Percentiles rank a stretch among this genome's conserved stretches.
These are phyloP conservation scores for Drosophila barbarae DNA, from an alignment of 2,888 invertebrate species.

Conservation along the genomic window DNA sequence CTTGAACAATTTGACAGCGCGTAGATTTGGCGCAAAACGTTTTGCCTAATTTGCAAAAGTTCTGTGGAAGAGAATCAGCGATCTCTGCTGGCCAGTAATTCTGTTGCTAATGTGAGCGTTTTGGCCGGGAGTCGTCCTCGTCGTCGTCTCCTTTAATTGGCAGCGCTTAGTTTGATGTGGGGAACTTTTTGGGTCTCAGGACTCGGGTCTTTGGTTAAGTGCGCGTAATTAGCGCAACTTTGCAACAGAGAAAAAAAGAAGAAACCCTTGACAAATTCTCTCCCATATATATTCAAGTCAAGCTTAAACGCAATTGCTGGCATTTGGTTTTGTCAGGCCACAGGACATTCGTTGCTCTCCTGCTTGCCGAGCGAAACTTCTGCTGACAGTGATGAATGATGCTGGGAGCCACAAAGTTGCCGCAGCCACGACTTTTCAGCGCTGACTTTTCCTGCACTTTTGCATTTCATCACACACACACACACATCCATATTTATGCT, in stretches of 20 bases:
- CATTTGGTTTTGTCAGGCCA: conserved; percentile 47
- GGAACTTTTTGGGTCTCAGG: background rate
- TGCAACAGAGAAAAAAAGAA: conserved; percentile 10
- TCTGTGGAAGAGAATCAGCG: conserved; percentile 36
- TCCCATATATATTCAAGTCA: conserved; percentile 36
- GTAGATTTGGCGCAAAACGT: conserved; percentile 71
- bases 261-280: conserved; percentile 56
- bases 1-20: conserved; percentile 73
- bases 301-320: conserved; percentile 40
- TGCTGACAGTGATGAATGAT: conserved; percentile 55
- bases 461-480: conserved; percentile 47
- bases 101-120: conserved; percentile 62
- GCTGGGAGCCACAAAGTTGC: conserved; percentile 54
- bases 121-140: conserved; percentile 24
- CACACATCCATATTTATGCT: conserved; percentile 7
- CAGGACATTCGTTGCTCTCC: conserved; percentile 24
- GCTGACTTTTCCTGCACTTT: conserved; percentile 56
- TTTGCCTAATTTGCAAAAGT: conserved; percentile 73
- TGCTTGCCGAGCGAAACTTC: conserved; percentile 20
- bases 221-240: conserved; percentile 67
- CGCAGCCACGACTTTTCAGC: conserved; percentile 45
- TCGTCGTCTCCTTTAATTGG: conserved; percentile 64
- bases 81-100: conserved; percentile 48
- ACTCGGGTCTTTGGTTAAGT: conserved; percentile 53
- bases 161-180: conserved; percentile 57